Evolutionary conservation across 2,888 invertebrate genomes (phyloP).

Genomic region (Punctoribates punctum): DNA sequence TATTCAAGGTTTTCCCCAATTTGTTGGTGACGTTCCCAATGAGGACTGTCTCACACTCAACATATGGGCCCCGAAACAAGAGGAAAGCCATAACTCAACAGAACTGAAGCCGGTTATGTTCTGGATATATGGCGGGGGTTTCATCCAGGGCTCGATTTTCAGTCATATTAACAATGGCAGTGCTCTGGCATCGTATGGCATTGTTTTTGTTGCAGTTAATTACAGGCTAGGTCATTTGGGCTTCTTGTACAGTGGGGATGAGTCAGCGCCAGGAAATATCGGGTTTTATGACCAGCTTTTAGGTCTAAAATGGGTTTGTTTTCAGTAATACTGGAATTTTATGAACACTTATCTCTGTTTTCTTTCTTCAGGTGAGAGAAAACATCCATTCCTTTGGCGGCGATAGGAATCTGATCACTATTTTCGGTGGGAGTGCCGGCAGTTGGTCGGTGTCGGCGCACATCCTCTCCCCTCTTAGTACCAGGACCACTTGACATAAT

Average conservation of each 20-base stretch:
- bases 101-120: conserved; percentile 51
- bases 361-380: too few species aligned
- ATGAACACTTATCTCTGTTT: too few species aligned
- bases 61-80: conserved; percentile 29
- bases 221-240: conserved; percentile 57
- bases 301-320: conserved; percentile 52
- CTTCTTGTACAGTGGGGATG: conserved; percentile 39
- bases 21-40: too few species aligned
- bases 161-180: conserved; percentile 45
- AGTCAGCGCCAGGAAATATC: conserved; percentile 55
- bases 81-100: too few species aligned
- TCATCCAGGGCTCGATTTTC: conserved; percentile 48
- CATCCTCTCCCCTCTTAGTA: too few species aligned
- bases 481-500: too few species aligned
- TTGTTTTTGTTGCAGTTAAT: conserved; percentile 57
- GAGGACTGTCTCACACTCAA: not conserved
- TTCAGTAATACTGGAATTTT: too few species aligned
- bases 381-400: too few species aligned
- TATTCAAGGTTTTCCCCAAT: too few species aligned
- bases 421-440: too few species aligned
- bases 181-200: conserved; percentile 52
- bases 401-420: too few species aligned
- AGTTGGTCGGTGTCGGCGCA: too few species aligned
- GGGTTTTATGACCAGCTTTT: conserved; percentile 57
- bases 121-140: conserved; percentile 53